Evolutionary conservation across 1,140 invertebrate genomes (phyloP).

Genomic region (Sitodiplosis mosellana): DNA sequence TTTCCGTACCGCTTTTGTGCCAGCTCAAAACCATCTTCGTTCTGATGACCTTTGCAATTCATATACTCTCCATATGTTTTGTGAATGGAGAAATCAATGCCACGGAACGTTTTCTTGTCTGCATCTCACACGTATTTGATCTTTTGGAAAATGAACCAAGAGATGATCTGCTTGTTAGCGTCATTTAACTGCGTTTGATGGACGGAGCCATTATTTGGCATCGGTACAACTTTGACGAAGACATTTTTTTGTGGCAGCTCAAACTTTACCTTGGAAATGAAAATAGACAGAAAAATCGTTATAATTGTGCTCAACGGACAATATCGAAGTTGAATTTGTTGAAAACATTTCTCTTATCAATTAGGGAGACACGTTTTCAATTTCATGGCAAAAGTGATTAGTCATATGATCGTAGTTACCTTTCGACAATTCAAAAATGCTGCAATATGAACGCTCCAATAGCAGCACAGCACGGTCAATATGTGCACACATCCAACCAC

Average conservation of each 20-base stretch:
- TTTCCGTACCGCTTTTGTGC: constrained; percentile 71
- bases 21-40: constrained; percentile 53
- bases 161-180: constrained; percentile 14
- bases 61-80: constrained; percentile 53
- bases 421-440: constrained; percentile 62
- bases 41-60: constrained; percentile 71
- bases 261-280: constrained; percentile 34
- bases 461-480: constrained; percentile 78
- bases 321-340: too few species aligned
- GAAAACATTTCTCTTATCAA: too few species aligned
- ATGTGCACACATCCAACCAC: constrained; percentile 76
- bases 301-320: too few species aligned
- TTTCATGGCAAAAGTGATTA: too few species aligned
- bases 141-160: constrained; percentile 93
- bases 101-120: constrained; percentile 57
- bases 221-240: constrained; percentile 87
- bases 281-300: constrained; percentile 3
- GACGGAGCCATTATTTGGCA: constrained; percentile 94
- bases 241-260: constrained; percentile 44
- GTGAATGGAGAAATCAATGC: constrained; percentile 66
- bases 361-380: too few species aligned
- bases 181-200: constrained; percentile 35
- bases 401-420: constrained; percentile 29
- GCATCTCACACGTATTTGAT: constrained; percentile 84
- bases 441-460: constrained; percentile 93